Base-by-base conservation (phyloP, 2,888 invertebrate genomes). In the Ametastegia equiseti region DNA sequence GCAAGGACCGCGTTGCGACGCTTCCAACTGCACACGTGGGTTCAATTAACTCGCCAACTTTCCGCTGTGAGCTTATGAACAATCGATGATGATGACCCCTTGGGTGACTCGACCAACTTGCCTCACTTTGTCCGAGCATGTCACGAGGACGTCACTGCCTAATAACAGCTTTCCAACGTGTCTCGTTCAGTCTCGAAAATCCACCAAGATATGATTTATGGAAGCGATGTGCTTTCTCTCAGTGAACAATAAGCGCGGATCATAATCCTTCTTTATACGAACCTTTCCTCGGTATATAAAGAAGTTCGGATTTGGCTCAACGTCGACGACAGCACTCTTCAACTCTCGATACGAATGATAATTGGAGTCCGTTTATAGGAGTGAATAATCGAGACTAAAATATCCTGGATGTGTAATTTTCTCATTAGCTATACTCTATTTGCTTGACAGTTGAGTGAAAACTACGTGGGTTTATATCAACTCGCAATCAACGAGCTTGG, bases 21-120 rank as follows among this genome's bases (percentile, higher is more conserved):
- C 73, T 50, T 33, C 45, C 7, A 36, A 47, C 36, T n/a, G 23
- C 45, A 45, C 54, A 75, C 75, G 75, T 50, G 75, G 75, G 54
- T 54, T 75, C 75, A 27, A 75, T 75, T 75, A 75, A 54, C 75
- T 75, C 33, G 45, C 57, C 78, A 78, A 78, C 78, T 78, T 78
- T 78, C 78, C 60, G 60, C 60, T 36, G 47, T 54, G 33, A 45
- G 50, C 50, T 50, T 19, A n/a, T n/a, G 54, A 75, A 75, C 50
- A 54, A 75, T 75, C 75, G 36, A 15, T 71, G 71, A 71, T 9
- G 5, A 6, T 9, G 42, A 9, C n/a, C 9, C 60, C 60, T 23
- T 39, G 65, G 65, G 65, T 67, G 65, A 75, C 60, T 63, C 47
- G 78, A 63, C 78, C 63, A 7, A 60, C n/a, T n/a, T n/a, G 30